Evolutionary conservation across 1,140 invertebrate species (phyloP), one percentile per base, ranked within the genome.

Genomic region (Heliconius eleuchia): DNA sequence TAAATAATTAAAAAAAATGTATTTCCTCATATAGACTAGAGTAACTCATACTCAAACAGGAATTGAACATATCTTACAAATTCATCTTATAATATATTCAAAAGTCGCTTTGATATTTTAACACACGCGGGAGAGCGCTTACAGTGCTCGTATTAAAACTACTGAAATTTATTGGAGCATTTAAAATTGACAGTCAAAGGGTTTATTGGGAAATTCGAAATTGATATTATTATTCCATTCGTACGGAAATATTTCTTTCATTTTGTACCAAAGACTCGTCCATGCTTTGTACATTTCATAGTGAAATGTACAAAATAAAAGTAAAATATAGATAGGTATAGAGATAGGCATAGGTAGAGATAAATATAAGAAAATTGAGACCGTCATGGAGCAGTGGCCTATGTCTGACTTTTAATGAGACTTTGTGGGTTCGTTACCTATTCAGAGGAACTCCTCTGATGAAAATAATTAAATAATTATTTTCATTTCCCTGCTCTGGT

Each of bases 81-180:
- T 66, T 66, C 27, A 42, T 42, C n/a, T 42, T 46, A 8, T 42
- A 76, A 75, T 75, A 42, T 75, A 75, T 75, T 75, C 74, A 66
- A 76, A 70, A 18, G 74, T 66, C 27, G 34, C 60, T 76, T 76
- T 70, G 74, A 76, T 76, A 71, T 76, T 74, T 46, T 71, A 76
- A 76, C 57, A 42, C 46, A 30, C 74, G 27, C 74, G 8, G 13
- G 42, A 76, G 74, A 76, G 74, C 46, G 60, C 74, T 76, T 39
- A 16, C 39, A 75, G 57, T 70, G 37, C 57, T 34, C 60, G 42
- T 50, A 71, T 37, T 27, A 39, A 37, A 76, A 71, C 60, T 71
- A 70, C 74, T 57, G 7, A 76, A 76, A 76, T 76, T 76, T 55
- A 55, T 76, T 76, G 13, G n/a, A 66, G 37, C 74, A 76, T 76